Conservation (phyloP, 2,888 invertebrate species). For the Dolichopus griseipennis region DNA sequence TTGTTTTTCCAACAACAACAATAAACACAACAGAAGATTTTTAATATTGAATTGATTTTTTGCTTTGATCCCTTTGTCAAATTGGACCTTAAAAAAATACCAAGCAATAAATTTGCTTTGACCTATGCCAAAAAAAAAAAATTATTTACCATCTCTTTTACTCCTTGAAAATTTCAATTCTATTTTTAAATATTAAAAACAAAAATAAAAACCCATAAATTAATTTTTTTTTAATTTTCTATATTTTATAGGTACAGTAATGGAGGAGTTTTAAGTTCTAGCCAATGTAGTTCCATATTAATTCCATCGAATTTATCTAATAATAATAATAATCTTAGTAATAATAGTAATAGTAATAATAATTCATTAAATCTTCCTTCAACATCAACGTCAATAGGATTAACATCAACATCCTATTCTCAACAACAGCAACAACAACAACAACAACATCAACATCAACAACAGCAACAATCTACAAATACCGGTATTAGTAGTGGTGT, state of each 20-base stretch:
- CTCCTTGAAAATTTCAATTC: too few relatives aligned
- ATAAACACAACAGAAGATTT: too few relatives aligned
- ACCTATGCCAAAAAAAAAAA: too few relatives aligned
- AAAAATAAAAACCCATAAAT: too few relatives aligned
- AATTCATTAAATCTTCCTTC: constrained; percentile 20
- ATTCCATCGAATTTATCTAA: constrained; percentile 3
- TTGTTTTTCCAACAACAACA: not conserved
- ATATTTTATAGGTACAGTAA: not conserved
- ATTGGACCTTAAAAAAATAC: not conserved
- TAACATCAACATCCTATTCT: constrained; percentile 21
- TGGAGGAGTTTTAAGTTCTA: not conserved
- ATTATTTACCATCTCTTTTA: too few relatives aligned
- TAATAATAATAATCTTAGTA: constrained; percentile 19
- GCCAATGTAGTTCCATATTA: not conserved
- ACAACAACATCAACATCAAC: constrained; percentile 24
- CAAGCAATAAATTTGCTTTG: not conserved
- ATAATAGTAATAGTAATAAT: constrained; percentile 16
- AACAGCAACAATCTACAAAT: constrained; percentile 14
- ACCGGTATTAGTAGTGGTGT: not conserved
- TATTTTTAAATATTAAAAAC: too few relatives aligned
- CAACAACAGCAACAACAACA: constrained; percentile 22
- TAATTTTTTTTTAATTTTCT: too few relatives aligned
- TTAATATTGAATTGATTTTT: too few relatives aligned
- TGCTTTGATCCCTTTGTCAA: too few relatives aligned
- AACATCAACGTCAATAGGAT: constrained; percentile 23